Base-by-base conservation (phyloP, 92 coral and sea anemone genomes). In the Porites cylindrica region DNA sequence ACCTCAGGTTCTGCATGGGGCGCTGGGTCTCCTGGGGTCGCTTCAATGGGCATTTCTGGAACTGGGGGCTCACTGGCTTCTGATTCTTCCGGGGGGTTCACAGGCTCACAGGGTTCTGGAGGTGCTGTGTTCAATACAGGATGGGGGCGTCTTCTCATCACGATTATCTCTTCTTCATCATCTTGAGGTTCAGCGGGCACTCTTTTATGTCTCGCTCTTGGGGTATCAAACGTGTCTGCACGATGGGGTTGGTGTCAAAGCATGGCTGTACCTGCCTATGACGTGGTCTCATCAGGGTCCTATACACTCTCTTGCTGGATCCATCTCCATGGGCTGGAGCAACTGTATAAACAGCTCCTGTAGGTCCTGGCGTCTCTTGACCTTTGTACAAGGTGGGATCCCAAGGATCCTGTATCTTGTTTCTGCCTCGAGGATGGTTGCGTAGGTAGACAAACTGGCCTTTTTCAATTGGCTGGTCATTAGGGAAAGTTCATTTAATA, bases 391-490 rank as follows among this genome's bases (percentile, higher is more conserved):
- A 63, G 63, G 71, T 89, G 8, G 86, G 83, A 43, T 85, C 79
- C 95, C 88, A 85, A 12, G 90, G 51, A 14, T 92, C 93, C 52
- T 92, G 95, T 21, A 89, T 89, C 76, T 89, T 91, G 69, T 91
- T 89, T 62, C 94, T 18, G 1, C 94, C 94, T 10, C 26, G 82
- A 1, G 75, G 75, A 56, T 89, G 59, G 52, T 83, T 91, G 51
- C 90, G 81, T 51, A 88, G 80, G 84, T 77, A 88, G 54, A 91
- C 94, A 38, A 71, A 66, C 3, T 91, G 82, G 32, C 79, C 92
- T 26, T 70, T 64, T 10, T 79, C 75, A 54, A 91, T 51, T 76
- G 80, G 72, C 9, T 88, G 90, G 75, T 80, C 92, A 58, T n/a
- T n/a, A n/a, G n/a, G n/a, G n/a, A n/a, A n/a, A n/a, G n/a, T n/a